Percentiles rank a stretch among this genome's conserved stretches.
phyloP scores from a whole-genome alignment of 2,888 invertebrate species.

The Ichneumon xanthorius region DNA sequence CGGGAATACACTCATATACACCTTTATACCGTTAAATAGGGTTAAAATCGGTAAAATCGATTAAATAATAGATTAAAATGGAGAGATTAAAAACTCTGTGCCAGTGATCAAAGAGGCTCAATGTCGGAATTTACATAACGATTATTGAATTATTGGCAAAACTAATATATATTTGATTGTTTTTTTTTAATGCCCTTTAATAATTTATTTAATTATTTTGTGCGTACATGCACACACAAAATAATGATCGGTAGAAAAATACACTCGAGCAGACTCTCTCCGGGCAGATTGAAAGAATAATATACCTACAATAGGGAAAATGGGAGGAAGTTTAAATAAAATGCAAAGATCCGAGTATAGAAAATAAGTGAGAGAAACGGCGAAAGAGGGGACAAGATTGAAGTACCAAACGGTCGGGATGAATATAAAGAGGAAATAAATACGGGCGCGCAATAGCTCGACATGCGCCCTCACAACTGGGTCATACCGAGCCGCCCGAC shows the following conservation, averaged over 20 bases:
- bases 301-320: not conserved
- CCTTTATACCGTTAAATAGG: no score
- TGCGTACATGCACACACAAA: not conserved
- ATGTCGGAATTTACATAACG: not conserved
- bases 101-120: not conserved
- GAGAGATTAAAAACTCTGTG: not conserved
- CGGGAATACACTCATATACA: not conserved
- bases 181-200: not conserved
- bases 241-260: not conserved
- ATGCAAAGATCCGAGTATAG: constrained; percentile 1
- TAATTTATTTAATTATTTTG: not conserved
- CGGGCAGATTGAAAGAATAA: not conserved
- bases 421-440: constrained; percentile 75
- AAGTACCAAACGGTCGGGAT: constrained; percentile 54
- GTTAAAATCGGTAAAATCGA: no score
- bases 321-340: not conserved
- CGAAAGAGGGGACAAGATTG: not conserved
- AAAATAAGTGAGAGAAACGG: constrained; percentile 4
- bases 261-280: not conserved
- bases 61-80: no score
- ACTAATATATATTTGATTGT: not conserved
- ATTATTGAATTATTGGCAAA: not conserved
- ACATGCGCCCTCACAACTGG: constrained; percentile 84
- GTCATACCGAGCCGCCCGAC: constrained; percentile 77
- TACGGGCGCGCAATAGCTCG: constrained; percentile 79